These are phyloP conservation scores for Erynnis tages DNA, from an alignment of 2,888 invertebrate species.

Conservation along the genomic window DNA sequence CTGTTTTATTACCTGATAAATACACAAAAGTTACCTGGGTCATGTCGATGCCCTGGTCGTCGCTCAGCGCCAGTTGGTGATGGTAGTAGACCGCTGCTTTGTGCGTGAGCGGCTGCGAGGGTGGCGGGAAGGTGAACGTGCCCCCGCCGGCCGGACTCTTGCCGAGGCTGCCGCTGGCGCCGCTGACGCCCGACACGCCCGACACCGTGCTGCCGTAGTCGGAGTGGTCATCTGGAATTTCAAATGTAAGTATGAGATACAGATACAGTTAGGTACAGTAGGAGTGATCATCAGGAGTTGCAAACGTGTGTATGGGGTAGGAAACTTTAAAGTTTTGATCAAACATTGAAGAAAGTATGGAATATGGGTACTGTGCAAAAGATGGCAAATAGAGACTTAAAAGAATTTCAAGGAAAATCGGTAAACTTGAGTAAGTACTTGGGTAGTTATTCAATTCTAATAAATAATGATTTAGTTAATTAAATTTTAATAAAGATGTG, in stretches of 20 bases:
- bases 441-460: too few relatives aligned
- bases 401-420: too few relatives aligned
- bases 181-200: conserved; percentile 78
- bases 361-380: too few relatives aligned
- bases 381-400: neutral
- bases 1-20: too few relatives aligned
- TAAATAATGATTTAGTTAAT: too few relatives aligned
- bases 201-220: conserved; percentile 85
- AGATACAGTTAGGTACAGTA: neutral
- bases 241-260: too few relatives aligned
- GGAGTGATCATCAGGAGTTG: too few relatives aligned
- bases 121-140: conserved; percentile 88
- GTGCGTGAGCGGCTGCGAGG: conserved; percentile 86
- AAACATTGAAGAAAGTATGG: too few relatives aligned
- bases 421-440: too few relatives aligned
- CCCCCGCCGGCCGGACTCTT: conserved; percentile 84
- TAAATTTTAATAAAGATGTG: too few relatives aligned
- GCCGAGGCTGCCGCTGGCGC: conserved; percentile 82
- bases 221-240: conserved; percentile 83
- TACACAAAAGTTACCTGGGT: conserved; percentile 90
- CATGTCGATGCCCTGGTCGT: conserved; percentile 94
- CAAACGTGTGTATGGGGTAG: too few relatives aligned
- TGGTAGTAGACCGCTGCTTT: conserved; percentile 90
- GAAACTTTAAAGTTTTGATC: too few relatives aligned
- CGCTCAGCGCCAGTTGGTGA: conserved; percentile 90